Evolutionary conservation across 2,797 vertebrate genomes (phyloP), one percentile per base, ranked within the genome.

Genomic region (Poeciliopsis gracilis): DNA sequence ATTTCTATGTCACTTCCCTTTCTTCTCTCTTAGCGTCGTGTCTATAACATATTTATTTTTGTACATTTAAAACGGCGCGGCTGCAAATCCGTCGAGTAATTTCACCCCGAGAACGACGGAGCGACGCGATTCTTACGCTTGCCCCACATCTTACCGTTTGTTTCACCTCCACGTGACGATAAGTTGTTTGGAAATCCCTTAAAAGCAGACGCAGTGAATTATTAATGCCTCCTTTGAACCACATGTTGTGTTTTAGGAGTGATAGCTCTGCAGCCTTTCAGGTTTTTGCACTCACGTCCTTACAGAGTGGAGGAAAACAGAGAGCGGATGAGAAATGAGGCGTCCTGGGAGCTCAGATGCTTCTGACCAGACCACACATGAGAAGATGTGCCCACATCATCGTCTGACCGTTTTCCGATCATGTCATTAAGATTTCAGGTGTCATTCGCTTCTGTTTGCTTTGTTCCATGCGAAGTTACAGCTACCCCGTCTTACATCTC

Each of bases 401-500:
- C 36, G 12, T 67, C 25, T 67, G 36, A 67, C 10, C 10, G 2
- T 23, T 41, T 67, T 67, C 18, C 11, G 20, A 23, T 67, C 59
- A 41, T 0, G 1, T 16, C 23, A 10, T 28, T 46, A 28, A 28
- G 25, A 67, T 25, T 28, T 25, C 45, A 45, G 1, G 47, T 15
- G 18, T 15, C 1, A 53, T 10, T 73, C 15, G 23, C 13, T n/a
- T 41, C 47, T 9, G 47, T 36, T 20, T 23, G 51, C 15, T 23
- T 51, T 51, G 49, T 23, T 51, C 49, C 7, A 2, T 9, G 43
- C 38, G 41, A 47, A 55, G n/a, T 30, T 71, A 53, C 18, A 13
- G 33, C 23, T 51, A 28, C 74, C 20, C n/a, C 47, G 9, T 87
- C 72, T 74, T 73, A 13, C 72, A 57, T 86, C 67, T 51, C 47